Conservation (phyloP, 2,888 invertebrate species). For the Hydrotaea diabolus region DNA sequence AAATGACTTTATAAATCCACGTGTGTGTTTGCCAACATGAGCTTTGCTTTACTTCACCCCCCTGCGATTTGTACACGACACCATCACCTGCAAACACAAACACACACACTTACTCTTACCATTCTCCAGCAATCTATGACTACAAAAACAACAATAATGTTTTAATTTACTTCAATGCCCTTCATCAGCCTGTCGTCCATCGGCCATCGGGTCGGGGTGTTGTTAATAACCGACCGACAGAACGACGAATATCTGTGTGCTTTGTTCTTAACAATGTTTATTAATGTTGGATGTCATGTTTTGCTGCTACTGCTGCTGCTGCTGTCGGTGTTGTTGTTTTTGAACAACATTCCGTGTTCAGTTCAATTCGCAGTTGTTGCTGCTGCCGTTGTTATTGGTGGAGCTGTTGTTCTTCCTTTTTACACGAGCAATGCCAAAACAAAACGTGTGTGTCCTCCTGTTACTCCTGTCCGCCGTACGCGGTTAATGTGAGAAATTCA, state of each 20-base stretch:
- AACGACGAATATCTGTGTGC: neutral
- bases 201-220: no score
- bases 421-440: neutral
- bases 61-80: no score
- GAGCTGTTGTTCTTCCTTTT: no score
- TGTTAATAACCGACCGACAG: neutral
- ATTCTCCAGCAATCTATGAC: neutral
- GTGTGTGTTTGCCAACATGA: neutral
- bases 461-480: neutral
- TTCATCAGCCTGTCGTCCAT: neutral
- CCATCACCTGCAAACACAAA: neutral
- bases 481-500: constrained; percentile 28
- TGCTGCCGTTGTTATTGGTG: constrained; percentile 7
- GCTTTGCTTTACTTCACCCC: neutral
- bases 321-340: neutral
- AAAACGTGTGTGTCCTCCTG: constrained; percentile 9
- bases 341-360: constrained; percentile 10
- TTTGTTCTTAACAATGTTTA: constrained; percentile 15
- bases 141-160: neutral
- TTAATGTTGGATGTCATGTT: constrained; percentile 33
- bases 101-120: neutral
- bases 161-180: constrained; percentile 3
- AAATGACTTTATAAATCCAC: constrained; percentile 3
- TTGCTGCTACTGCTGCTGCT: neutral
- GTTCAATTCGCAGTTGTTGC: neutral